phyloP scores from a whole-genome alignment of 1,140 invertebrate species.

The Eupeodes corollae region DNA sequence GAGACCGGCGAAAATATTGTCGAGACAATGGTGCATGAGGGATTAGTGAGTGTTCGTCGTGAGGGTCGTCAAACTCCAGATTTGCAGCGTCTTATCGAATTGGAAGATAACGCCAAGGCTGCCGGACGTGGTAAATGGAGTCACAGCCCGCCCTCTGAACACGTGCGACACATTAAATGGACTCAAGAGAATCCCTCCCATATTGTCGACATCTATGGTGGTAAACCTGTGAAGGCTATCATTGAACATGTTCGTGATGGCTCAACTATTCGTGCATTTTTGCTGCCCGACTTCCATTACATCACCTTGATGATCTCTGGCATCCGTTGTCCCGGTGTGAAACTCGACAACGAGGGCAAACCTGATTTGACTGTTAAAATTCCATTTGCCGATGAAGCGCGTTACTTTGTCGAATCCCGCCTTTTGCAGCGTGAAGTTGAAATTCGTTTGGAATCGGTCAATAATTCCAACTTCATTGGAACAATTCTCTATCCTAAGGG shows the following conservation, averaged over 20 bases:
- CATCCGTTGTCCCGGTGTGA: constrained; percentile 71
- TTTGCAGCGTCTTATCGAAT: constrained; percentile 57
- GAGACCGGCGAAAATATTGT: constrained; percentile 73
- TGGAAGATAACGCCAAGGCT: constrained; percentile 84
- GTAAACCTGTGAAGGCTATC: constrained; percentile 72
- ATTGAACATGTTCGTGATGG: constrained; percentile 95
- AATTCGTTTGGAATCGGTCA: constrained; percentile 81
- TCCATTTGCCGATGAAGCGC: constrained; percentile 42
- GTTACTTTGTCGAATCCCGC: constrained; percentile 82
- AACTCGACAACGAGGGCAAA: constrained; percentile 55
- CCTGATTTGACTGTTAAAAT: constrained; percentile 44
- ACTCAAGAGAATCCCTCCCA: constrained; percentile 67
- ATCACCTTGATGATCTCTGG: constrained; percentile 92
- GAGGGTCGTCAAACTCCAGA: constrained; percentile 56
- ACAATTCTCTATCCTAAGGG: constrained; percentile 85
- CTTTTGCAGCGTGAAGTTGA: constrained; percentile 89
- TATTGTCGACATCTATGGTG: constrained; percentile 68
- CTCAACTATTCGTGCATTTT: constrained; percentile 80
- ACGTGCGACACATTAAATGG: constrained; percentile 81
- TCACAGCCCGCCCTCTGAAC: constrained; percentile 42
- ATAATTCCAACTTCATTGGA: constrained; percentile 88
- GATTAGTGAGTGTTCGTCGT: constrained; percentile 71
- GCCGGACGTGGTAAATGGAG: constrained; percentile 81
- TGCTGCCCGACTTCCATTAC: constrained; percentile 67
- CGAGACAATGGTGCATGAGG: constrained; percentile 76